Base-by-base conservation (phyloP, 2,113 vertebrate species). In the Myxocyprinus asiaticus region DNA sequence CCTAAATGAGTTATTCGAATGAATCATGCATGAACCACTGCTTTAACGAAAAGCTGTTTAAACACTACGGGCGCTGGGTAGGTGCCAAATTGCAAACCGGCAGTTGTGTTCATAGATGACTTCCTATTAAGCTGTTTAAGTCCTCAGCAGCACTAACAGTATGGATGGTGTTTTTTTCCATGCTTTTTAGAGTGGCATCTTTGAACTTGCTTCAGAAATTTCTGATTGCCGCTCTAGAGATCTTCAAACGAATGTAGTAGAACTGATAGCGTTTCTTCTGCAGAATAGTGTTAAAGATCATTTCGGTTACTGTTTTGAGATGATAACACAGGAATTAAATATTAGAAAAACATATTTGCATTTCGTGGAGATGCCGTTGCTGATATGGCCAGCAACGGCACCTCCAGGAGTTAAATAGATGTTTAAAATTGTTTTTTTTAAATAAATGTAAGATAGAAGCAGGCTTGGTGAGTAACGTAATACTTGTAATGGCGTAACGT, bases 1-100 rank as follows among this genome's bases (percentile, higher is more conserved):
- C 94, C 94, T 96, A 97, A 99, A 98, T 97, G 95, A 98, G 96
- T 96, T 96, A 95, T 97, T 97, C 94, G 96, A 97, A 98, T 99
- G 96, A 97, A 98, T 98, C 96, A 97, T 96, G 95, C 96, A 96
- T 96, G 96, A 98, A 97, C 94, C 95, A 95, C 93, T 93, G 95
- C 93, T 95, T 97, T 95, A 96, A 95, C 94, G 91, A 93, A 96
- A 95, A 95, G 95, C 95, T 93, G 92, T 94, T 94, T 94, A 92
- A 95, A 93, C 95, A 94, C 93, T 90, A 88, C 67, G 86, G 92
- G 91, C 91, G 91, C 93, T 95, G 95, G 93, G 90, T 90, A 91
- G 88, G 82, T 91, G 94, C 94, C 94, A 96, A 95, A 94, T 92
- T 94, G 91, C 93, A 95, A 93, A 95, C 95, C 93, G 93, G 92